phyloP scores from a whole-genome alignment of 1,140 invertebrate genomes.

The Aporrectodea caliginosa region DNA sequence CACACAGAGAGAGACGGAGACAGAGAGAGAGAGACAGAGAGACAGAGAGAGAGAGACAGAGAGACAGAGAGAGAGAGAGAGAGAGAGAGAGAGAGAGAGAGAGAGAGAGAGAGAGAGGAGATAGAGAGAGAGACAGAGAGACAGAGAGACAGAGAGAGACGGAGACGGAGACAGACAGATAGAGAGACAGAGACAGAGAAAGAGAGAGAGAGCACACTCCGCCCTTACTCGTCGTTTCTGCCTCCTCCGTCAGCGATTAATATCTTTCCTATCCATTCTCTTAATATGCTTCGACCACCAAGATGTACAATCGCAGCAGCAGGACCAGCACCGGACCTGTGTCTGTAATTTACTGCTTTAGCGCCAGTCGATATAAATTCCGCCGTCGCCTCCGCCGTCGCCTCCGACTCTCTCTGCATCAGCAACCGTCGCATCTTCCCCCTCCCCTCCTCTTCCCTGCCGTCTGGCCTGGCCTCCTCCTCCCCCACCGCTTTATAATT shows the following conservation, averaged over 20 bases:
- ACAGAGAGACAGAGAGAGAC: conserved; percentile 5
- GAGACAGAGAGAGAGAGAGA: conserved; percentile 11
- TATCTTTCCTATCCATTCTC: too few species aligned
- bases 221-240: too few species aligned
- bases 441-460: background rate
- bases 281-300: too few species aligned
- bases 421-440: background rate
- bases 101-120: conserved; percentile 12
- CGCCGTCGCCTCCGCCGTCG: too few species aligned
- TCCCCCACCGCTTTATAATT: background rate
- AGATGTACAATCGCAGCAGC: too few species aligned
- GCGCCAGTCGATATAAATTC: too few species aligned
- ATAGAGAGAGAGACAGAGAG: conserved; percentile 14
- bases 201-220: background rate
- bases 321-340: too few species aligned
- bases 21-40: conserved; percentile 8
- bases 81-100: conserved; percentile 17
- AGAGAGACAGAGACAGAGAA: background rate
- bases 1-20: too few species aligned
- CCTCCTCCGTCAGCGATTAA: too few species aligned
- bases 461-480: background rate
- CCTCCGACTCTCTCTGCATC: too few species aligned
- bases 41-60: conserved; percentile 6
- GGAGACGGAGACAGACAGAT: conserved; percentile 7
- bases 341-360: too few species aligned